These are phyloP conservation scores for Mesochorus sp. DNA, from an alignment of 2,888 invertebrate species.

Conservation along the genomic window DNA sequence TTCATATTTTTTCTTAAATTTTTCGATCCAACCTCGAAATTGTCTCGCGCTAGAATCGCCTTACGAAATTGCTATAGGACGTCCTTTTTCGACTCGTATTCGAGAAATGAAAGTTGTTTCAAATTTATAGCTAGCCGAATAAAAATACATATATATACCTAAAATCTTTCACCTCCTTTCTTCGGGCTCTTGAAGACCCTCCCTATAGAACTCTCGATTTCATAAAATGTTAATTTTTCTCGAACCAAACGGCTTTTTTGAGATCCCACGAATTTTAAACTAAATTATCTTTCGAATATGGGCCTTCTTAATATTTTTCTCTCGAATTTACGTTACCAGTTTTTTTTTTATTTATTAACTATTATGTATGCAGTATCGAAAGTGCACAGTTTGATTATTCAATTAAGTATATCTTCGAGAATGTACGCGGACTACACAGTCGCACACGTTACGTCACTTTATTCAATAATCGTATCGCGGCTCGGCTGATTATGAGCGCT, in stretches of 20 bases:
- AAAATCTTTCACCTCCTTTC: slow-evolving; percentile 19
- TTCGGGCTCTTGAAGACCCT: not conserved
- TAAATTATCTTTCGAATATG: slow-evolving; percentile 19
- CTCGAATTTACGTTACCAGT: not conserved
- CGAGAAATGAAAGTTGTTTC: slow-evolving; percentile 52
- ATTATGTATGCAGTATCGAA: not conserved
- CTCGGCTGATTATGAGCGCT: not conserved
- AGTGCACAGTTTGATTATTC: too few species aligned
- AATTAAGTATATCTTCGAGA: too few species aligned
- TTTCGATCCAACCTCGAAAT: too few species aligned
- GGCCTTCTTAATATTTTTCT: not conserved
- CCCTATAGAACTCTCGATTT: slow-evolving; percentile 4
- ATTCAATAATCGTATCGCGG: slow-evolving; percentile 17
- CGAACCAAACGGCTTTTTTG: not conserved
- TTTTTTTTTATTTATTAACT: not conserved
- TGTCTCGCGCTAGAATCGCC: not conserved
- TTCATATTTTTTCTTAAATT: too few species aligned
- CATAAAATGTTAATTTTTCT: slow-evolving; percentile 30
- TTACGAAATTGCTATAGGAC: slow-evolving; percentile 3
- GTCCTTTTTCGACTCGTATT: slow-evolving; percentile 1
- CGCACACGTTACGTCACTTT: not conserved
- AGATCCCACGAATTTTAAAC: not conserved
- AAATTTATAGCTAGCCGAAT: slow-evolving; percentile 3
- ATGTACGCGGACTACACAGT: too few species aligned
- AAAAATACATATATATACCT: not conserved